phyloP scores from a whole-genome alignment of 1,140 invertebrate genomes.

The Phymastichus coffea region DNA sequence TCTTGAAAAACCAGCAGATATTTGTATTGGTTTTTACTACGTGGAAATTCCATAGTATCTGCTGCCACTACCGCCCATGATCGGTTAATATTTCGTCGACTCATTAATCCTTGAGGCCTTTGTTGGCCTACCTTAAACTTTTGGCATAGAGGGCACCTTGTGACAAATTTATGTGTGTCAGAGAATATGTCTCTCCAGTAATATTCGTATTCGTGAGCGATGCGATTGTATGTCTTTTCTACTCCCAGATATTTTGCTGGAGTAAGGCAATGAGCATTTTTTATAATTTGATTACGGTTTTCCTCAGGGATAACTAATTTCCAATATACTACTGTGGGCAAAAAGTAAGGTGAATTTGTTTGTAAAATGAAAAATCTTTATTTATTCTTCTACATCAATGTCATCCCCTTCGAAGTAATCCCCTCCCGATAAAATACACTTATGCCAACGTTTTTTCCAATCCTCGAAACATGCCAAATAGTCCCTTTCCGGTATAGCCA shows the following conservation, averaged over 20 bases:
- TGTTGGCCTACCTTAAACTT: neutral
- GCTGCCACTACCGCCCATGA: neutral
- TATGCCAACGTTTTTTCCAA: too few relatives aligned
- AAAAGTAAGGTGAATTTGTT: too few relatives aligned
- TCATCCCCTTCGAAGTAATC: too few relatives aligned
- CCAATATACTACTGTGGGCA: neutral
- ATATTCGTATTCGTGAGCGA: neutral
- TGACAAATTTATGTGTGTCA: neutral
- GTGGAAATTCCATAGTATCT: neutral
- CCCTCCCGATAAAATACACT: too few relatives aligned
- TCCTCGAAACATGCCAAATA: too few relatives aligned
- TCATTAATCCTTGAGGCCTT: neutral
- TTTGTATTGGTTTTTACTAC: neutral
- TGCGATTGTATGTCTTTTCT: neutral
- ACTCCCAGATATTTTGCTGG: neutral
- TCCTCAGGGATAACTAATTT: neutral
- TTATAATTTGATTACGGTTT: neutral
- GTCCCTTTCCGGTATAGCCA: too few relatives aligned
- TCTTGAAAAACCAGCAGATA: conserved; percentile 8
- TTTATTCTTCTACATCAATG: too few relatives aligned
- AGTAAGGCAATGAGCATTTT: neutral
- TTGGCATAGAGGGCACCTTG: too few relatives aligned
- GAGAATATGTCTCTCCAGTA: neutral
- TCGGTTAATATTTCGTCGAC: neutral
- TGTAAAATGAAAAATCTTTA: too few relatives aligned